phyloP scores from a whole-genome alignment of 2,113 vertebrate genomes.

The Phoenicopterus ruber region DNA sequence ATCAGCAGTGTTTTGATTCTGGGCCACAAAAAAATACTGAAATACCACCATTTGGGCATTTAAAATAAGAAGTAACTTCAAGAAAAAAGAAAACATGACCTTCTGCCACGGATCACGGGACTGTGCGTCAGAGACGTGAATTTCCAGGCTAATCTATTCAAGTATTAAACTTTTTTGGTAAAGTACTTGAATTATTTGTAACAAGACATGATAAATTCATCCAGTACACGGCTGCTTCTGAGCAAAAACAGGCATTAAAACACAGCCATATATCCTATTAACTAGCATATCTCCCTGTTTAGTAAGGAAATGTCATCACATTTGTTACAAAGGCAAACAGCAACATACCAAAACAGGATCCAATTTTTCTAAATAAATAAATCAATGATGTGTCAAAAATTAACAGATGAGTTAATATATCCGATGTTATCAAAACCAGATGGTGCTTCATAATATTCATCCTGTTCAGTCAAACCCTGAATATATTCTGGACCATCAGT shows the following conservation, averaged over 20 bases:
- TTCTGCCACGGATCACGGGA: not conserved
- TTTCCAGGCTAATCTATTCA: not conserved
- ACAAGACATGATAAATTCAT: not conserved
- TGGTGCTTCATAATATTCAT: constrained; percentile 78
- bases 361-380: constrained; percentile 81
- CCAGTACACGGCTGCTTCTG: not conserved
- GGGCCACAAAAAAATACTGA: constrained; percentile 38
- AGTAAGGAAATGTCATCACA: constrained; percentile 65
- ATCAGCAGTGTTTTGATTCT: constrained; percentile 52
- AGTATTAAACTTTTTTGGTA: constrained; percentile 16
- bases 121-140: not conserved
- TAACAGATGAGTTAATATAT: constrained; percentile 82
- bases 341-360: constrained; percentile 74
- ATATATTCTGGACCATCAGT: constrained; percentile 82
- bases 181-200: constrained; percentile 18
- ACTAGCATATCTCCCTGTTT: constrained; percentile 35
- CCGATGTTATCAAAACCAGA: constrained; percentile 76
- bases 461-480: constrained; percentile 79
- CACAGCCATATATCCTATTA: constrained; percentile 63
- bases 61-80: not conserved
- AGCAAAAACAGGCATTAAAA: constrained; percentile 45
- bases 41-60: constrained; percentile 47
- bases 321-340: constrained; percentile 74
- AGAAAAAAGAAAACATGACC: not conserved
- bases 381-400: constrained; percentile 81